Percentiles rank a stretch among this genome's conserved stretches.
These are phyloP conservation scores for Eubasilissa splendida DNA, from an alignment of 2,888 invertebrate genomes.

Conservation along the genomic window DNA sequence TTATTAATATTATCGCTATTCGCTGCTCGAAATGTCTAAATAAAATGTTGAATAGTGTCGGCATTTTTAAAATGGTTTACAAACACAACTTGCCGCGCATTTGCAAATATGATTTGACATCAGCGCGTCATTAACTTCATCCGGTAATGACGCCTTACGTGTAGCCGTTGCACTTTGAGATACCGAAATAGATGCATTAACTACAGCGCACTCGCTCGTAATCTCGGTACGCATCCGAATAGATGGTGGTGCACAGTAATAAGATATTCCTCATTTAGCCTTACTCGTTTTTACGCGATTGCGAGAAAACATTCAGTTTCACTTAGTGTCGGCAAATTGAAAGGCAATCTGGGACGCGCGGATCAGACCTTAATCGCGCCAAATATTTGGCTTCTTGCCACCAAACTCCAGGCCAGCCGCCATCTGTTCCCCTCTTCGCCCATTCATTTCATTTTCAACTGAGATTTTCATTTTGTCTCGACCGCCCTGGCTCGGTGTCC, in stretches of 20 bases:
- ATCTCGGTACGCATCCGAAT: background rate
- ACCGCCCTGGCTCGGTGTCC: background rate
- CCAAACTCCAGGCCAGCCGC: background rate
- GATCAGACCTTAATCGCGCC: constrained; percentile 25
- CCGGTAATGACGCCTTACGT: background rate
- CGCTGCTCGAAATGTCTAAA: too few relatives aligned
- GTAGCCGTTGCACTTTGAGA: constrained; percentile 2
- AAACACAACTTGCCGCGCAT: too few relatives aligned
- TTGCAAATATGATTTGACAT: too few relatives aligned
- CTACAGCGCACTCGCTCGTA: background rate
- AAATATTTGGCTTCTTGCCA: constrained; percentile 14
- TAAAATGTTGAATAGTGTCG: too few relatives aligned
- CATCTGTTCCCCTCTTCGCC: constrained; percentile 10
- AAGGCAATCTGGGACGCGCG: background rate
- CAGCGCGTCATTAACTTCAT: too few relatives aligned
- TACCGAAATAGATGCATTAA: background rate
- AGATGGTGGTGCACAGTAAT: background rate
- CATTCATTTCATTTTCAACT: constrained; percentile 24
- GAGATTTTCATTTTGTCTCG: constrained; percentile 32
- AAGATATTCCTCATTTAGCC: constrained; percentile 1
- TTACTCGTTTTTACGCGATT: background rate
- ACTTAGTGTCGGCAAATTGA: constrained; percentile 17
- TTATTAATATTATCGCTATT: too few relatives aligned
- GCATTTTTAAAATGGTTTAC: too few relatives aligned
- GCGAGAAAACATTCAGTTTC: background rate